These are phyloP conservation scores for Wasmannia auropunctata DNA, from an alignment of 1,140 invertebrate genomes.

Conservation along the genomic window DNA sequence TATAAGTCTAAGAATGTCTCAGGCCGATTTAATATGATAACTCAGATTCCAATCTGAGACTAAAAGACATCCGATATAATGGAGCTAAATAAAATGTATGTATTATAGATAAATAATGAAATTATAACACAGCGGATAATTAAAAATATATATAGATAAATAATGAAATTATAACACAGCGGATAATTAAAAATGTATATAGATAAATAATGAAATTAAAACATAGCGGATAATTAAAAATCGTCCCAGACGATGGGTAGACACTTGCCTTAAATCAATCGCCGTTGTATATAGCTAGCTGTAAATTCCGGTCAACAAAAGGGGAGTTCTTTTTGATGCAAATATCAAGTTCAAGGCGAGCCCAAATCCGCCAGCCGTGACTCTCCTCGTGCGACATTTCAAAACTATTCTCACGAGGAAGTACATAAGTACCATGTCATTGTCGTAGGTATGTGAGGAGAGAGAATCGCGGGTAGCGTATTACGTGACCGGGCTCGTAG, in stretches of 20 bases:
- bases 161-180: background rate
- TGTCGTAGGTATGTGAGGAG: constrained; percentile 39
- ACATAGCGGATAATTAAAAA: constrained; percentile 19
- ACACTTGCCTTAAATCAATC: constrained; percentile 51
- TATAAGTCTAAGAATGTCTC: background rate
- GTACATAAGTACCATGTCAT: constrained; percentile 55
- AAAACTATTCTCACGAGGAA: constrained; percentile 54
- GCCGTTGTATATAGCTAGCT: constrained; percentile 44
- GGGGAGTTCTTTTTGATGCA: constrained; percentile 24
- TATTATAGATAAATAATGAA: background rate
- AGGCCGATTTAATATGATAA: background rate
- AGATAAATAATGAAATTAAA: background rate
- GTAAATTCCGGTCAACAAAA: constrained; percentile 49
- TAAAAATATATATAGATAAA: no score
- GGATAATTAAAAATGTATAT: no score
- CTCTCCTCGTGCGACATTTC: constrained; percentile 50
- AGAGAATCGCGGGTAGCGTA: constrained; percentile 68
- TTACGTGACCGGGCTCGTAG: constrained; percentile 68
- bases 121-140: background rate
- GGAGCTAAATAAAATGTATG: background rate
- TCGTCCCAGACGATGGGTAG: background rate
- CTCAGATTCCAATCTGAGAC: background rate
- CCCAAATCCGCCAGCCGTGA: constrained; percentile 36
- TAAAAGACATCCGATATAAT: background rate
- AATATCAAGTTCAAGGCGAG: constrained; percentile 40